Evolutionary conservation across 2,888 invertebrate species (phyloP).

Genomic region (Apocheima hispidaria): DNA sequence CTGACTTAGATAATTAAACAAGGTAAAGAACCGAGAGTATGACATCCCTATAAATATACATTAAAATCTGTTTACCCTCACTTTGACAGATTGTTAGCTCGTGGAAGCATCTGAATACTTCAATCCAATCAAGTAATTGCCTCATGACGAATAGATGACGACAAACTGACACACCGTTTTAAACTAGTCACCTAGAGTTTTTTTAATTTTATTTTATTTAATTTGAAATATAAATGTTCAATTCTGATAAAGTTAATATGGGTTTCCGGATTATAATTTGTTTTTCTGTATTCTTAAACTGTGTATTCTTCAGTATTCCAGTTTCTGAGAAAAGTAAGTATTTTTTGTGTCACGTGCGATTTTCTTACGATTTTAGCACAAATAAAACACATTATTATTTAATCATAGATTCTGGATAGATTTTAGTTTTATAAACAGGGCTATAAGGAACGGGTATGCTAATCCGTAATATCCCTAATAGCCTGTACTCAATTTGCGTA

Average conservation of each 20-base stretch:
- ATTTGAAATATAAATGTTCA: neutral
- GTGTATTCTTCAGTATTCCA: neutral
- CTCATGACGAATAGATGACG: too few relatives aligned
- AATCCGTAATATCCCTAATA: too few relatives aligned
- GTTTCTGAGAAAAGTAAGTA: slow-evolving; percentile 9
- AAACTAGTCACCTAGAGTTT: too few relatives aligned
- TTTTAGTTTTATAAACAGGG: too few relatives aligned
- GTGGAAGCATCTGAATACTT: neutral
- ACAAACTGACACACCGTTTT: too few relatives aligned
- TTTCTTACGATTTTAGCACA: too few relatives aligned
- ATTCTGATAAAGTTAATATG: neutral
- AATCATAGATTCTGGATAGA: too few relatives aligned
- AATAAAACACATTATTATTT: too few relatives aligned
- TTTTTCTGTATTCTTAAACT: slow-evolving; percentile 5
- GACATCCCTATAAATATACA: slow-evolving; percentile 1
- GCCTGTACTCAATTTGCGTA: too few relatives aligned
- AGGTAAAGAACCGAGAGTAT: slow-evolving; percentile 2
- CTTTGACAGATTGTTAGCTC: neutral
- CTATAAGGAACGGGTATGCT: too few relatives aligned
- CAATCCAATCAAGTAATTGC: neutral
- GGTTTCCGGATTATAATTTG: neutral
- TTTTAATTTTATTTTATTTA: too few relatives aligned
- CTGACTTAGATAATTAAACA: neutral
- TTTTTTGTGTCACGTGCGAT: neutral
- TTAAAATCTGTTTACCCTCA: neutral